Conservation (phyloP, 1,140 invertebrate species). For the Scaptomyza pallida region DNA sequence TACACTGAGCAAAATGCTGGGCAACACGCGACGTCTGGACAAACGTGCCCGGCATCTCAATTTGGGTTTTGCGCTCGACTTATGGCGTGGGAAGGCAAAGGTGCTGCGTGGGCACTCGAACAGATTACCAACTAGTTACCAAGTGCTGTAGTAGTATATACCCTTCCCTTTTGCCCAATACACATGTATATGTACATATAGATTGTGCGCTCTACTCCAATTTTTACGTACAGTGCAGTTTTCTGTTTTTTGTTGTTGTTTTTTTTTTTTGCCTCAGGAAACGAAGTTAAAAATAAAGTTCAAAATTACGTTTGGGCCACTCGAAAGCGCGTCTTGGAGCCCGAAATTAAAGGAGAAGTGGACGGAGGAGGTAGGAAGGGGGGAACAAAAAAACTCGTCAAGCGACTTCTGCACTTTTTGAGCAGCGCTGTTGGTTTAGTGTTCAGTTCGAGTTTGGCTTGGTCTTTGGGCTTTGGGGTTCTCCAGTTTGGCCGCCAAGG, state of each 20-base stretch:
- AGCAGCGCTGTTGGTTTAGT: conserved; percentile 46
- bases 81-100: conserved; percentile 58
- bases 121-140: conserved; percentile 35
- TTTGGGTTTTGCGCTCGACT: conserved; percentile 36
- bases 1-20: conserved; percentile 69
- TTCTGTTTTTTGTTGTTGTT: conserved; percentile 14
- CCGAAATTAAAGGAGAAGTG: conserved; percentile 45
- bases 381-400: conserved; percentile 62
- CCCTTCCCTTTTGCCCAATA: conserved; percentile 5
- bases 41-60: conserved; percentile 64
- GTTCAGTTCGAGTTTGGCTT: neutral
- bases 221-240: conserved; percentile 28
- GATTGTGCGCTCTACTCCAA: conserved; percentile 26
- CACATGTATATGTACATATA: neutral
- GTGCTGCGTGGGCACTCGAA: conserved; percentile 51
- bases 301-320: conserved; percentile 12
- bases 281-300: conserved; percentile 35
- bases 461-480: too few relatives aligned
- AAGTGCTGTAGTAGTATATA: neutral
- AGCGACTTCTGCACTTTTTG: conserved; percentile 79
- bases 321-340: conserved; percentile 30
- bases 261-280: conserved; percentile 21
- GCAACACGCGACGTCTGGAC: conserved; percentile 40
- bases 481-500: conserved; percentile 34
- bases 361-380: conserved; percentile 10